phyloP scores from a whole-genome alignment of 2,888 invertebrate genomes.

The Amphipyra berbera region DNA sequence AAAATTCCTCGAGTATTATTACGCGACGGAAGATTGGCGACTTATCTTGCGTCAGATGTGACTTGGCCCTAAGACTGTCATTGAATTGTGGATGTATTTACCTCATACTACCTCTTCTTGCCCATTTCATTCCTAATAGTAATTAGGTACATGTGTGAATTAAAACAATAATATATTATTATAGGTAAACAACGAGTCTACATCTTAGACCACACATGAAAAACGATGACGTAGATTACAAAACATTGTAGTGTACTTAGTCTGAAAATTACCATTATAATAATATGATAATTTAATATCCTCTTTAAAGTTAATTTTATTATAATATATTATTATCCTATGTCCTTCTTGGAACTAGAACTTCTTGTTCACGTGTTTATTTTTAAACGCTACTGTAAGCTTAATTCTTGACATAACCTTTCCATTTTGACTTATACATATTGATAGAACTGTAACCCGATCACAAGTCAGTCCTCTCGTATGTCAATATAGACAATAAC shows the following conservation, averaged over 20 bases:
- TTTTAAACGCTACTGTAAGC: constrained; percentile 50
- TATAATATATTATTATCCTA: constrained; percentile 1
- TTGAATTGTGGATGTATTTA: too few relatives aligned
- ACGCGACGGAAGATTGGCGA: too few relatives aligned
- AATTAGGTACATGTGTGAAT: too few relatives aligned
- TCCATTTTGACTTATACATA: constrained; percentile 69
- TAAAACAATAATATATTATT: too few relatives aligned
- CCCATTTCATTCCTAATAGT: too few relatives aligned
- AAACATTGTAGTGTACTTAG: constrained; percentile 45
- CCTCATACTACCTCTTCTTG: too few relatives aligned
- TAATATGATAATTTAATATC: constrained; percentile 46
- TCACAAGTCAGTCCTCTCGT: constrained; percentile 47
- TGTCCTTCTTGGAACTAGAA: not conserved
- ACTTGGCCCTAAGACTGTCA: too few relatives aligned
- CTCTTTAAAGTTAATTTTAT: constrained; percentile 16
- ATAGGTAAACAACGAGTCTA: not conserved
- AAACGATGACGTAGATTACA: constrained; percentile 52
- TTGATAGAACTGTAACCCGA: constrained; percentile 66
- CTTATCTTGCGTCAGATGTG: too few relatives aligned
- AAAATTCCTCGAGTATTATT: too few relatives aligned
- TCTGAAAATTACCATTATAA: constrained; percentile 51
- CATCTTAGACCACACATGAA: constrained; percentile 46
- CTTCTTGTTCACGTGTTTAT: constrained; percentile 3
- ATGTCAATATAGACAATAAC: constrained; percentile 48
- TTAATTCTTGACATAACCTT: constrained; percentile 72